A percentile compares a stretch with the other conserved stretches of the same genome.
These are phyloP conservation scores for Lasioglossum oenotherae DNA, from an alignment of 2,888 invertebrate genomes.

Conservation along the genomic window DNA sequence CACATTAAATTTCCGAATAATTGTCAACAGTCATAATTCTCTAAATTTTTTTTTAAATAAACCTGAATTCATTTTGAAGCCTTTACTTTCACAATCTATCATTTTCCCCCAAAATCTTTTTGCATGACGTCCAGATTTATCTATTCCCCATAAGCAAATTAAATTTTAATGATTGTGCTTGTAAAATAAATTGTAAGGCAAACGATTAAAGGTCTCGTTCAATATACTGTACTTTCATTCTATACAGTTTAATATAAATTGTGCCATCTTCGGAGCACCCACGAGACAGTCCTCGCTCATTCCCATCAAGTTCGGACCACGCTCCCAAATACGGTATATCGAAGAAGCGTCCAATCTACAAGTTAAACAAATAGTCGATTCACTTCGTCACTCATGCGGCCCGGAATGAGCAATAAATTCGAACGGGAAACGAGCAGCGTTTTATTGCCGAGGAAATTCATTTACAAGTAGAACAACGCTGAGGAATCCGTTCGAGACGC, in stretches of 20 bases:
- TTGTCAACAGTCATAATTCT: too few relatives aligned
- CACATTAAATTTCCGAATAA: neutral
- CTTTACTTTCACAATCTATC: too few relatives aligned
- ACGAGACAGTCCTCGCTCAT: neutral
- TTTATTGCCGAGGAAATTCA: conserved; percentile 20
- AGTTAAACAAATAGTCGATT: neutral
- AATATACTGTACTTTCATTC: too few relatives aligned
- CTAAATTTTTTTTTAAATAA: too few relatives aligned
- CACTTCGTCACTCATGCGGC: neutral
- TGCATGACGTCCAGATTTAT: neutral
- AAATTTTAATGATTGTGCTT: neutral
- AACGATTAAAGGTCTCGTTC: too few relatives aligned
- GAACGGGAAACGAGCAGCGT: neutral
- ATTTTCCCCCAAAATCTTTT: too few relatives aligned
- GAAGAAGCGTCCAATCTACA: neutral
- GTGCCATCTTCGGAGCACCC: neutral
- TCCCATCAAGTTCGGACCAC: neutral
- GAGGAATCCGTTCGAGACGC: conserved; percentile 17
- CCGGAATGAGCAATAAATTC: neutral
- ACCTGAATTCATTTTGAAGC: too few relatives aligned
- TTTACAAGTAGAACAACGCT: conserved; percentile 24
- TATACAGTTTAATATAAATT: too few relatives aligned
- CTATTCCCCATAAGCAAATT: neutral
- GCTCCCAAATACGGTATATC: neutral
- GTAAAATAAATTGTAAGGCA: too few relatives aligned